Evolutionary conservation across 2,797 vertebrate genomes (phyloP).

Genomic region (Rhinichthys osculus): DNA sequence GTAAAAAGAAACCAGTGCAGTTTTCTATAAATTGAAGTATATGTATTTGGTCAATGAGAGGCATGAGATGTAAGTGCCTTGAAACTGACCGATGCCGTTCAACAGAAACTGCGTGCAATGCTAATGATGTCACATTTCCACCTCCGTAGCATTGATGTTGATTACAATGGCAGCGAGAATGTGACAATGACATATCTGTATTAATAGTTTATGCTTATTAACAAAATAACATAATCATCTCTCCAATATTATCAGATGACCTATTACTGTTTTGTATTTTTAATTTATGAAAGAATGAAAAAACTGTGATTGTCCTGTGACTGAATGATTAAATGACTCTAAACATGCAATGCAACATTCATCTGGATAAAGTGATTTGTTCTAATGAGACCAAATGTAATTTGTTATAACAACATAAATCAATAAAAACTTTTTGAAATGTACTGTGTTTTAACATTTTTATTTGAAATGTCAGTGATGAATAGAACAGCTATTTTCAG

Average conservation of each 20-base stretch:
- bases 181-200: not conserved
- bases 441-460: not conserved
- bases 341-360: not conserved
- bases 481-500: not conserved
- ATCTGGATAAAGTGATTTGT: not conserved
- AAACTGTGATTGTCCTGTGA: not conserved
- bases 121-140: not conserved
- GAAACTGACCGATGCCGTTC: not conserved
- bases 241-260: not conserved
- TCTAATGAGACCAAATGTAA: not conserved
- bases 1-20: not conserved
- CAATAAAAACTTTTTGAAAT: slow-evolving; percentile 17
- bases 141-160: not conserved
- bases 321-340: not conserved
- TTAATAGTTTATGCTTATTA: slow-evolving; percentile 4
- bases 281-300: not conserved
- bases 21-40: not conserved
- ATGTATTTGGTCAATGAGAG: not conserved
- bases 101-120: not conserved
- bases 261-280: slow-evolving; percentile 6
- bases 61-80: not conserved
- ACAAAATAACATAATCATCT: not conserved
- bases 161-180: not conserved
- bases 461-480: not conserved
- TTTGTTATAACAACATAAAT: slow-evolving; percentile 20